Evolutionary conservation across 1,140 invertebrate species (phyloP), one percentile per base, ranked within the genome.

Genomic region (Cyclina sinensis): DNA sequence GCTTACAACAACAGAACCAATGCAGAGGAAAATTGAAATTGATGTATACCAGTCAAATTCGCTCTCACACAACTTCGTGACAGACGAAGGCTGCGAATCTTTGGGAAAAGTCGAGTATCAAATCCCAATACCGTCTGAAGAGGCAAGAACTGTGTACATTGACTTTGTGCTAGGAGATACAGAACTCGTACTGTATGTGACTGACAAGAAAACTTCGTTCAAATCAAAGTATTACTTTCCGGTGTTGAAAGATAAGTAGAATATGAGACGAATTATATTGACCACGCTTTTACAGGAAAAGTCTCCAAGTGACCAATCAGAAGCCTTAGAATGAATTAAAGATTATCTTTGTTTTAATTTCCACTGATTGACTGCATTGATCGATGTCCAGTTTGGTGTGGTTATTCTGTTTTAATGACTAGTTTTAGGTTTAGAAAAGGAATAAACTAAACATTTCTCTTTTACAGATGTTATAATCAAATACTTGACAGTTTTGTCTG

Each of bases 141-240:
- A 87, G 39, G 74, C 85, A 12, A 65, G 85, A 46, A 65, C 85
- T 14, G 35, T 87, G 9, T 87, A 78, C 79, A 35, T 87, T 9
- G 85, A 87, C 46, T 76, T 87, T 32, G 12, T 68, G 24, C n/a
- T 87, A 24, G 85, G 85, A 21, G 85, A 46, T 37, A 87, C 85
- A 3, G 85, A 87, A 51, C 30, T 87, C 11, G 39, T 48, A 2
- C 16, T 87, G n/a, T 37, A 27, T 14, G 73, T 87, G 21, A 51
- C 62, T 2, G 85, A 87, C 59, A 87, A 87, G 74, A 87, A 87
- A 65, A 79, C 85, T 37, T 39, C 51, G 21, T 65, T 68, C 30
- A 76, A 80, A 62, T 65, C 57, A n/a, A 87, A 68, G 27, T 87
- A 87, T 48, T 35, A 9, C n/a, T 87, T 79, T 30, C 85, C 85